A percentile compares a stretch with the other conserved stretches of the same genome.
phyloP scores from a whole-genome alignment of 2,888 invertebrate genomes.

The Mactromeris polynyma region DNA sequence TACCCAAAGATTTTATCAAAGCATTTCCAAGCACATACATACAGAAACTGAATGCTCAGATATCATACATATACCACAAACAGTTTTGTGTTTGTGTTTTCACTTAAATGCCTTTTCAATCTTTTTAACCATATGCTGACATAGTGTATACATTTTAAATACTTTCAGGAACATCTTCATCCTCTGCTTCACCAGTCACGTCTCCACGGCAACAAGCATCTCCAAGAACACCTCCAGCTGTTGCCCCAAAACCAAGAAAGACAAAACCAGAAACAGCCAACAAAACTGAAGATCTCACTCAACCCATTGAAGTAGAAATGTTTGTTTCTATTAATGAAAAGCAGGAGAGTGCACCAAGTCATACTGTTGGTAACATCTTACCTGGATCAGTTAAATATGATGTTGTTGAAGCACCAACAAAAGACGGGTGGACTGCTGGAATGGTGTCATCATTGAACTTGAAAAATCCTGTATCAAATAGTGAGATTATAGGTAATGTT shows the following conservation, averaged over 20 bases:
- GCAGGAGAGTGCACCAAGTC: slow-evolving; percentile 47
- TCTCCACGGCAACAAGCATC: slow-evolving; percentile 48
- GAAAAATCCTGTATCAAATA: slow-evolving; percentile 17
- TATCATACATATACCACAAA: too few species aligned
- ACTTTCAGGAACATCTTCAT: slow-evolving; percentile 42
- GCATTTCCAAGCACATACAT: too few species aligned
- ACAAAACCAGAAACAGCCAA: slow-evolving; percentile 12
- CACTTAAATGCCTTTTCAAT: too few species aligned
- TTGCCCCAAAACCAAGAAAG: slow-evolving; percentile 75
- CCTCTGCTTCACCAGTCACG: slow-evolving; percentile 17
- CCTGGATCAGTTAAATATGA: slow-evolving; percentile 67
- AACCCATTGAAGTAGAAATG: slow-evolving; percentile 74
- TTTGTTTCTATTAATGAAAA: slow-evolving; percentile 70
- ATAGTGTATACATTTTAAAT: slow-evolving; percentile 7
- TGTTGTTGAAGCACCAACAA: slow-evolving; percentile 37
- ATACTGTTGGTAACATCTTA: slow-evolving; percentile 50
- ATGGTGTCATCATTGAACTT: slow-evolving; percentile 55
- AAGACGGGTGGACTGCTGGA: slow-evolving; percentile 53
- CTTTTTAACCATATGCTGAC: too few species aligned
- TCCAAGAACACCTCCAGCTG: slow-evolving; percentile 70
- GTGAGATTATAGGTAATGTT: slow-evolving; percentile 59
- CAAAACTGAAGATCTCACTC: slow-evolving; percentile 31
- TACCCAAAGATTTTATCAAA: too few species aligned
- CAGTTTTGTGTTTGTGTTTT: too few species aligned
- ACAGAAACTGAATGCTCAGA: too few species aligned